Percentiles rank a stretch among this genome's conserved stretches.
phyloP scores from a whole-genome alignment of 2,888 invertebrate species.

The Lamellibrachia columna region DNA sequence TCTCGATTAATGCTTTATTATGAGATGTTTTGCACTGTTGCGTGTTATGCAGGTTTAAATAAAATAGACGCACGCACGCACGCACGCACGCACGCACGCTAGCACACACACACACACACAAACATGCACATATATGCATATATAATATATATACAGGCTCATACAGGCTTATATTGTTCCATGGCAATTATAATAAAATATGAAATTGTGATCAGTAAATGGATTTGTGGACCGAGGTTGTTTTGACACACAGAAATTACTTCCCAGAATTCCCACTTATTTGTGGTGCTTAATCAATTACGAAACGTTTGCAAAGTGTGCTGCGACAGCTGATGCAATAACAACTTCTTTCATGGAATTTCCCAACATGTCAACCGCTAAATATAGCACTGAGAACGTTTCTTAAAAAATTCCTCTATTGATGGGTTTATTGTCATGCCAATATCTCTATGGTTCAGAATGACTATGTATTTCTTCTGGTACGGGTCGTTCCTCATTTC shows the following conservation, averaged over 20 bases:
- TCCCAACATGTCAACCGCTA: background rate
- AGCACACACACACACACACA: too few relatives aligned
- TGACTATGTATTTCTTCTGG: background rate
- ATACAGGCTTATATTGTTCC: background rate
- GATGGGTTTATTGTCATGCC: conserved; percentile 6
- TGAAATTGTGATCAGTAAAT: background rate
- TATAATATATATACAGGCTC: background rate
- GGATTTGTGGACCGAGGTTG: background rate
- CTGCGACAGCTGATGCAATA: background rate
- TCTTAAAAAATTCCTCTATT: background rate
- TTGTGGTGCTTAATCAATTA: background rate
- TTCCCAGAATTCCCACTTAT: background rate
- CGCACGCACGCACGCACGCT: background rate
- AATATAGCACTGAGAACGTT: background rate
- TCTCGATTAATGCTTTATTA: background rate
- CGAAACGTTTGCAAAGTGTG: conserved; percentile 4
- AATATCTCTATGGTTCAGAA: background rate
- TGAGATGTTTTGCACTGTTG: background rate
- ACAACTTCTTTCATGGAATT: conserved; percentile 10
- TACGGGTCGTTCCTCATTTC: too few relatives aligned
- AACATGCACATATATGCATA: too few relatives aligned
- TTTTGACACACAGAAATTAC: conserved; percentile 8
- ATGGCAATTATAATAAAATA: background rate
- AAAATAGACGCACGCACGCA: background rate
- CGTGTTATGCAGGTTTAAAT: background rate